Percentiles rank a stretch among this genome's conserved stretches.
These are phyloP conservation scores for Pantherophis guttatus DNA, from an alignment of 2,113 vertebrate genomes.

Conservation along the genomic window DNA sequence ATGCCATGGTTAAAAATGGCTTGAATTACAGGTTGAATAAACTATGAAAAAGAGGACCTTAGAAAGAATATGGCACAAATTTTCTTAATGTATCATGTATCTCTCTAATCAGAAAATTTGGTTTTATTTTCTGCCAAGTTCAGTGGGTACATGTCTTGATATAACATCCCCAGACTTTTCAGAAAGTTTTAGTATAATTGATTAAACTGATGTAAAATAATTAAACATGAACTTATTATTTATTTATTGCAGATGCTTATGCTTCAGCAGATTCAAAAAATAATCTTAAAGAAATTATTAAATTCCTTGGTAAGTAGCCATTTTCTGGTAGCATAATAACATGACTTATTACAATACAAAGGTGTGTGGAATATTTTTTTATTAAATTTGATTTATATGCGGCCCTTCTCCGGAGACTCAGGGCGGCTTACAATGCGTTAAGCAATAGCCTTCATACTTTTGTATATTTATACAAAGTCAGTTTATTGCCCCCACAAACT, in stretches of 20 bases:
- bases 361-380: neutral
- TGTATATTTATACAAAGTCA: no score
- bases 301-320: slow-evolving; percentile 15
- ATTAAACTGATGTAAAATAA: neutral
- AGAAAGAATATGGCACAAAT: neutral
- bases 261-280: neutral
- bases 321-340: neutral
- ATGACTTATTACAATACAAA: neutral
- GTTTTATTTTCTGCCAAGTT: neutral
- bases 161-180: neutral
- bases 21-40: neutral
- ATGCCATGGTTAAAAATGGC: neutral
- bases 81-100: neutral
- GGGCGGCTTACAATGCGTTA: no score
- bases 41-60: neutral
- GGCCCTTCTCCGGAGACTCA: no score
- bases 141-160: neutral
- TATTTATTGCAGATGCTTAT: slow-evolving; percentile 3
- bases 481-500: no score
- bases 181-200: neutral
- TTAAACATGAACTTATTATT: neutral
- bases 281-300: slow-evolving; percentile 14
- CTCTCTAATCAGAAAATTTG: neutral
- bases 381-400: no score
- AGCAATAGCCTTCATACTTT: no score